These are phyloP conservation scores for Malurus splendens DNA, from an alignment of 2,797 vertebrate genomes.

Conservation along the genomic window DNA sequence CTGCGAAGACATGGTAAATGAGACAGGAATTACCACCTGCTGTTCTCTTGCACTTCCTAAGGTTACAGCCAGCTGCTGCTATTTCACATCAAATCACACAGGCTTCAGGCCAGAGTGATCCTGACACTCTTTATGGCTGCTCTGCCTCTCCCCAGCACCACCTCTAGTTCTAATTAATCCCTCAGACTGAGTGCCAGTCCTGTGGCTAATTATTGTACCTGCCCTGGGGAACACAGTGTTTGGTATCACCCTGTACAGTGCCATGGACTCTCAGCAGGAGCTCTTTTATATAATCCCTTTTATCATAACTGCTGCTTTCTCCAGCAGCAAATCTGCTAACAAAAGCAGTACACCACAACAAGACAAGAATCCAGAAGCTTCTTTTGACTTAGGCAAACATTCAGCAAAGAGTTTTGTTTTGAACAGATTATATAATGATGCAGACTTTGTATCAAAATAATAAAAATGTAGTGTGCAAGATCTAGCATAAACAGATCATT, in stretches of 20 bases:
- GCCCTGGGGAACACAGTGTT: conserved; percentile 20
- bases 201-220: conserved; percentile 33
- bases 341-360: not conserved
- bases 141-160: not conserved
- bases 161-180: conserved; percentile 52
- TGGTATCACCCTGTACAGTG: conserved; percentile 13
- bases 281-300: conserved; percentile 34
- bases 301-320: conserved; percentile 39
- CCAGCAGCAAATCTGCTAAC: conserved; percentile 21
- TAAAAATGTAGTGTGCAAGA: not conserved
- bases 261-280: not conserved
- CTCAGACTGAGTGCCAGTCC: not conserved
- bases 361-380: conserved; percentile 1
- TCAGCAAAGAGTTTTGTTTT: not conserved
- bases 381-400: not conserved
- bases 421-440: not conserved
- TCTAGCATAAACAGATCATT: not conserved
- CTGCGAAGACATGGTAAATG: conserved; percentile 64
- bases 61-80: conserved; percentile 63
- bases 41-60: conserved; percentile 61
- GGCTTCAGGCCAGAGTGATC: conserved; percentile 40
- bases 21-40: conserved; percentile 67
- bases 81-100: conserved; percentile 47
- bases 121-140: conserved; percentile 17
- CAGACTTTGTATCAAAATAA: not conserved